Percentiles rank a stretch among this genome's conserved stretches.
These are phyloP conservation scores for Pristionchus japonicus DNA, from an alignment of 2,888 invertebrate species.

Conservation along the genomic window DNA sequence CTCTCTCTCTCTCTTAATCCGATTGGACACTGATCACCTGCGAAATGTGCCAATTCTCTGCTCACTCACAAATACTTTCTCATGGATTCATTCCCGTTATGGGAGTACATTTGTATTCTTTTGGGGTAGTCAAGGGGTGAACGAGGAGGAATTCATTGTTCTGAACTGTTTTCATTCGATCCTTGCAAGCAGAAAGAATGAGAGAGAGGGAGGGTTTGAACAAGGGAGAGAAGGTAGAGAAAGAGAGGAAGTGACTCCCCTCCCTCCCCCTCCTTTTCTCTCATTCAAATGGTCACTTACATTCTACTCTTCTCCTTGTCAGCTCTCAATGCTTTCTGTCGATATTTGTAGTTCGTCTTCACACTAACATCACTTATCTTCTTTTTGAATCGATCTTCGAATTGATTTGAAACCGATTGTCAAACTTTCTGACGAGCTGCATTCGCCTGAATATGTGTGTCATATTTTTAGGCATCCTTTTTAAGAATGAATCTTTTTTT, in stretches of 20 bases:
- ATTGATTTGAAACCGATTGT: not conserved
- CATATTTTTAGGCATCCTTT: too few species aligned
- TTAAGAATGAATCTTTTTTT: too few species aligned
- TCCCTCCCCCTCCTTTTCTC: not conserved
- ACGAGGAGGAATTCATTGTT: too few species aligned
- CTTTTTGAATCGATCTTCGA: not conserved
- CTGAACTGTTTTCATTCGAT: too few species aligned
- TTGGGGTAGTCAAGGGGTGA: not conserved
- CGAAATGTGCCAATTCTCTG: not conserved
- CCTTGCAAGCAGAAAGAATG: not conserved
- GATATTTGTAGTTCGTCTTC: too few species aligned
- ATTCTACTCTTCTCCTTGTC: not conserved
- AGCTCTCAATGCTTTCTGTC: not conserved
- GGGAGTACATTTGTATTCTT: not conserved
- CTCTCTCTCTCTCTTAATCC: too few species aligned
- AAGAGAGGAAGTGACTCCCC: not conserved
- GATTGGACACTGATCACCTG: not conserved
- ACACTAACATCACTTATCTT: too few species aligned
- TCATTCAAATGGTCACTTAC: slow-evolving; percentile 11
- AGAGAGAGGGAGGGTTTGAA: not conserved
- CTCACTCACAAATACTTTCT: not conserved
- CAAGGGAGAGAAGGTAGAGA: not conserved
- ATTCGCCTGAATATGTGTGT: not conserved
- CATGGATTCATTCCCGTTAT: too few species aligned
- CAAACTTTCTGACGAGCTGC: not conserved